These are phyloP conservation scores for Papilio machaon DNA, from an alignment of 1,140 invertebrate genomes.

Conservation along the genomic window DNA sequence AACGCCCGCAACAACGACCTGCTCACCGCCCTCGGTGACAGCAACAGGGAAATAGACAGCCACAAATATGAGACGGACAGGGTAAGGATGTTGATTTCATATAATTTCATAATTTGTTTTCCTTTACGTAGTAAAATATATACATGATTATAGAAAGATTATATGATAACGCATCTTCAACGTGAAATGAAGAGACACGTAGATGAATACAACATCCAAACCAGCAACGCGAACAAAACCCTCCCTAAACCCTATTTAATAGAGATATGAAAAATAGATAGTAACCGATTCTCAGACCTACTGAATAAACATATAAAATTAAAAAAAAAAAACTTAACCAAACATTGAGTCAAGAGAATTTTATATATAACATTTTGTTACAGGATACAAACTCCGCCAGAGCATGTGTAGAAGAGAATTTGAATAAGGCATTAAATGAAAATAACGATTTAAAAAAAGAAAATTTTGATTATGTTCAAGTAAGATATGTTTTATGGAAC, in stretches of 20 bases:
- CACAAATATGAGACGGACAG: too few species aligned
- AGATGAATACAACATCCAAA: slow-evolving; percentile 50
- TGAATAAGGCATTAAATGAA: background rate
- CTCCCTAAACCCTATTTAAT: slow-evolving; percentile 19
- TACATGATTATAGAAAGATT: slow-evolving; percentile 53
- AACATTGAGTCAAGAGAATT: too few species aligned
- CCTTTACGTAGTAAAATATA: background rate
- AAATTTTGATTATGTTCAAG: slow-evolving; percentile 26
- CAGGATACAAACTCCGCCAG: slow-evolving; percentile 9
- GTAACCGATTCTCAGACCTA: too few species aligned
- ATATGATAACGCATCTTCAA: slow-evolving; percentile 48
- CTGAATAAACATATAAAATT: too few species aligned
- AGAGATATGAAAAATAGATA: too few species aligned
- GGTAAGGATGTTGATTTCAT: too few species aligned
- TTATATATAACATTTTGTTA: background rate
- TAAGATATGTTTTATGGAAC: background rate
- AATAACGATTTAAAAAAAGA: slow-evolving; percentile 25
- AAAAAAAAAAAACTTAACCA: too few species aligned
- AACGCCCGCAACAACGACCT: too few species aligned
- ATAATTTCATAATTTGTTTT: too few species aligned
- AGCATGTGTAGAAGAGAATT: background rate
- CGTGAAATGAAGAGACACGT: slow-evolving; percentile 51
- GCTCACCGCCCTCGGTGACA: too few species aligned
- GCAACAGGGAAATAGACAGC: too few species aligned
- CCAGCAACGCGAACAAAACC: slow-evolving; percentile 44